Conservation (phyloP, 1,140 invertebrate genomes). For the Triops longicaudatus region DNA sequence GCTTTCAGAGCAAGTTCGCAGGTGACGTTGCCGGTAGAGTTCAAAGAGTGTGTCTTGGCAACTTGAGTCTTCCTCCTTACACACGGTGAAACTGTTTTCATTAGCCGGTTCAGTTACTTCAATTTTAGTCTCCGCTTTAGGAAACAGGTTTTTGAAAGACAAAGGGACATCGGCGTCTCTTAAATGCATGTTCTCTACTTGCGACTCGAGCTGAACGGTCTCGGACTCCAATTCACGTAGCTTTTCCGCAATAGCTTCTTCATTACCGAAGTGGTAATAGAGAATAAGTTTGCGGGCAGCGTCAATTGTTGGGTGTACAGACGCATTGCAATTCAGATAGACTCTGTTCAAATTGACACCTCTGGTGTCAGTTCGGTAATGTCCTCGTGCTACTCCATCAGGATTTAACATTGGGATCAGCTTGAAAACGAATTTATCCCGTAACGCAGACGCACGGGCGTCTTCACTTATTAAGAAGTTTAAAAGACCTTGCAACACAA, state of each 20-base stretch:
- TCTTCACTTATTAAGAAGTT: conserved; percentile 67
- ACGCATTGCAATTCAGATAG: conserved; percentile 64
- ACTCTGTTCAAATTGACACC: conserved; percentile 85
- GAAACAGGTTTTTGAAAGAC: background rate
- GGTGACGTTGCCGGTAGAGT: background rate
- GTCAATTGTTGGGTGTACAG: conserved; percentile 71
- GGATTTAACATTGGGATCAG: conserved; percentile 88
- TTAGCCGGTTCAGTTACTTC: background rate
- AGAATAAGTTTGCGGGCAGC: conserved; percentile 68
- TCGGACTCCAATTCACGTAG: background rate
- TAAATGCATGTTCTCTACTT: background rate
- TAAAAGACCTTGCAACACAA: conserved; percentile 86
- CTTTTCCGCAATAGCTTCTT: background rate
- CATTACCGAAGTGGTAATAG: conserved; percentile 42
- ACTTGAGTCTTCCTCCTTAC: conserved; percentile 23
- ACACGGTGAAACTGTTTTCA: background rate
- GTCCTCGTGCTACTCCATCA: conserved; percentile 79
- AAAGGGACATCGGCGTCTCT: background rate
- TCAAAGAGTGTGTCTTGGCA: conserved; percentile 19
- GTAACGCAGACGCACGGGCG: conserved; percentile 54
- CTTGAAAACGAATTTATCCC: conserved; percentile 80
- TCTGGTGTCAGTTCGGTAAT: conserved; percentile 79
- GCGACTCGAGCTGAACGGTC: background rate
- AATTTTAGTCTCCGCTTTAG: background rate
- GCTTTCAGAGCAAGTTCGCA: background rate